A percentile compares a stretch with the other conserved stretches of the same genome.
These are phyloP conservation scores for Digitonthophagus gazella DNA, from an alignment of 2,888 invertebrate species.

Conservation along the genomic window DNA sequence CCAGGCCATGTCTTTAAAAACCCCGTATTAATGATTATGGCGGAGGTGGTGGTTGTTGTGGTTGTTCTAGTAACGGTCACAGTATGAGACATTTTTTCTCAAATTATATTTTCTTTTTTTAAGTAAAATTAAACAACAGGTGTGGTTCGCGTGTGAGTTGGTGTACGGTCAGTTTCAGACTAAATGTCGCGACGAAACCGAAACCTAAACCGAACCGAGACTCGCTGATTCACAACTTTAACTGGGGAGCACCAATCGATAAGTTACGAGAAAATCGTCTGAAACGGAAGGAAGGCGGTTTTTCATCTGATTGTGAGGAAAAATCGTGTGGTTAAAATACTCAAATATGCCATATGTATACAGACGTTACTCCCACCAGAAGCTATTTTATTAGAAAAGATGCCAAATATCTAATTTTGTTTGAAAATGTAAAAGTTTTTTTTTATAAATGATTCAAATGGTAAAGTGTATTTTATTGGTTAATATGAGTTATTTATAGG, in stretches of 20 bases:
- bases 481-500: no score
- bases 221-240: background rate
- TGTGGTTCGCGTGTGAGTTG: slow-evolving; percentile 6
- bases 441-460: no score
- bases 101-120: background rate
- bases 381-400: background rate
- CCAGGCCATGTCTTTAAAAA: slow-evolving; percentile 78
- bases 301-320: background rate
- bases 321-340: background rate
- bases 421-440: no score
- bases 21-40: slow-evolving; percentile 76
- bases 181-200: background rate
- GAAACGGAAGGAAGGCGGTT: background rate
- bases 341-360: background rate
- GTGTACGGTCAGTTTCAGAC: background rate
- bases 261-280: background rate
- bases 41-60: slow-evolving; percentile 72
- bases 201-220: background rate
- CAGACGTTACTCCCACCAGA: background rate
- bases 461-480: no score
- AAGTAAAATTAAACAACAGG: background rate
- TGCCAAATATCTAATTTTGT: no score
- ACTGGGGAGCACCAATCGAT: background rate
- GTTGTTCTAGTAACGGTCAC: slow-evolving; percentile 85
- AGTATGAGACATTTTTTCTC: slow-evolving; percentile 76